Evolutionary conservation across 2,797 vertebrate species (phyloP), one percentile per base, ranked within the genome.

Genomic region (Neopelma chrysocephalum): DNA sequence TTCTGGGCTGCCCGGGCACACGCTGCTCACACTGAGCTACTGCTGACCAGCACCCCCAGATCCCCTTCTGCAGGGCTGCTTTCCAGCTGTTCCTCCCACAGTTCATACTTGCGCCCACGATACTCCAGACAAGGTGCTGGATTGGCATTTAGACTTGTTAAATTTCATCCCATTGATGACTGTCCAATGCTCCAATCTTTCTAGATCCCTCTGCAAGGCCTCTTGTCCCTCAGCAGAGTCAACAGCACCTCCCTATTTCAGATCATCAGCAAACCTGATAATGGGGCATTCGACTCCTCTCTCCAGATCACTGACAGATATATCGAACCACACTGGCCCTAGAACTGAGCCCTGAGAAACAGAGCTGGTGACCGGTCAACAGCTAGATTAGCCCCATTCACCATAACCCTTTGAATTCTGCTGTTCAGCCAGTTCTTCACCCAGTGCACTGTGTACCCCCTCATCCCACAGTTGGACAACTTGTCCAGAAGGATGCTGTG

Each of bases 301-400:
- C 57, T 36, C 34, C 57, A 36, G 56, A 57, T 22, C 21, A 29
- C 16, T 29, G 27, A 51, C 50, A 51, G 50, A 51, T 29, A 17
- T 51, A 29, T 17, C 29, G 50, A 29, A 51, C 16, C 27, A 51
- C 16, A 10, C 21, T 36, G 32, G 26, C 26, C 16, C 31, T 12
- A 26, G 53, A 58, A 58, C 7, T 58, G 36, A 43, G 57, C 25
- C 21, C 45, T 75, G 43, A 75, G 11, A 36, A 60, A 60, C 22
- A 25, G 34, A 15, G 15, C 34, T 26, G 34, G 57, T 26, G 23
- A 58, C 45, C 0, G 0, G 2, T 27, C 36, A 34, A 7, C 26
- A 66, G 20, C 4, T 34, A 84, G 21, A 21, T 10, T 17, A 68
- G 27, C 23, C 20, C 15, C 26, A 27, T 27, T 48, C 27, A 68